Base-by-base conservation (phyloP, 2,797 vertebrate species). In the Sebastes hubbsi region DNA sequence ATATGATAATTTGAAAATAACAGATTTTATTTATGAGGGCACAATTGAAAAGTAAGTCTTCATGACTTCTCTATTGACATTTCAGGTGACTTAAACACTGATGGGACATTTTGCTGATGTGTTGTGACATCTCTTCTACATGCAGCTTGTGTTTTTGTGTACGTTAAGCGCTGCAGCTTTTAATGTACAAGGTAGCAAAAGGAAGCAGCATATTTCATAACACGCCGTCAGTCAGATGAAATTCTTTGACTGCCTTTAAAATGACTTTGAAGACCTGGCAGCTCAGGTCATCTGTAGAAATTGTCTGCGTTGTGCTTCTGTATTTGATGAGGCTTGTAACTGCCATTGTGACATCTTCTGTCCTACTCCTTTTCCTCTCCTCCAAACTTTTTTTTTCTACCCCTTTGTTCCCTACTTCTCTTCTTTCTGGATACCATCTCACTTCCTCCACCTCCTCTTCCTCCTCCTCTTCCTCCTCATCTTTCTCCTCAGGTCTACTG, bases 401-500 rank as follows among this genome's bases (percentile, higher is more conserved):
- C 3, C 38, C 59, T 59, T 14, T 14, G 29, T 63, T 22, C 30
- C 16, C 54, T 68, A 20, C 3, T 52, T 71, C 61, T 49, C 34
- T 22, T 62, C 42, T 9, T 8, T 63, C 12, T 77, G 25, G 7
- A 60, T 55, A 29, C 36, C 61, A 55, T 75, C 55, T 67, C 77
- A 70, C 73, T 25, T 66, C 46, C 66, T 56, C 55, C 60, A 38
- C 36, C 77, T 74, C 72, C n/a, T 29, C 42, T 56, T 56, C 32
- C 30, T 30, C 30, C 30, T 30, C 29, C 77, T 73, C 72, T 18
- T 66, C 22, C 64, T 66, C 38, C 66, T 58, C 55, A 58, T 54
- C 66, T 42, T 54, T 52, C 55, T 77, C 85, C 89, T 87, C 91
- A 99, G 98, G 93, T 99, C 72, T 99, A 97, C 94, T 99, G 99